Percentiles rank a stretch among this genome's conserved stretches.
These are phyloP conservation scores for Rhabdomys pumilio DNA, from an alignment of 2,797 vertebrate genomes.

Conservation along the genomic window DNA sequence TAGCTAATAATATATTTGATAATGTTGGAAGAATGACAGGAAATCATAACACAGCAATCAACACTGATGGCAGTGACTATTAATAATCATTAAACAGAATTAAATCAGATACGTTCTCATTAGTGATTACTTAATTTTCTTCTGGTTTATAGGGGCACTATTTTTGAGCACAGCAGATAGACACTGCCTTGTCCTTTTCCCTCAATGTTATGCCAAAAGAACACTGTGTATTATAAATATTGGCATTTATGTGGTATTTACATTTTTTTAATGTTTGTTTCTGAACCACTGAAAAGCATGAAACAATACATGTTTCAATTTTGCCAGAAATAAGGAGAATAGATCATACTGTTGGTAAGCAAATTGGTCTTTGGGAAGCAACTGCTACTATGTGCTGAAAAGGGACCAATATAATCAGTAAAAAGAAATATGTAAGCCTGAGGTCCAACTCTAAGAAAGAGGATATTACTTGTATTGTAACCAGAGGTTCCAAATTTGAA, in stretches of 20 bases:
- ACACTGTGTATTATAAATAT: slow-evolving; percentile 49
- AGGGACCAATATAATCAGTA: slow-evolving; percentile 74
- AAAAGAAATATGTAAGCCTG: slow-evolving; percentile 64
- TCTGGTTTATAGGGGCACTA: slow-evolving; percentile 17
- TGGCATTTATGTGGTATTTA: neutral
- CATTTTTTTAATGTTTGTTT: slow-evolving; percentile 5
- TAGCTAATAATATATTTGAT: slow-evolving; percentile 35
- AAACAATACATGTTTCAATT: slow-evolving; percentile 27
- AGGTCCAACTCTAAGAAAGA: slow-evolving; percentile 50
- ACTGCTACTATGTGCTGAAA: slow-evolving; percentile 43
- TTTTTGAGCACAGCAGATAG: slow-evolving; percentile 47
- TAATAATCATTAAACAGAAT: slow-evolving; percentile 32
- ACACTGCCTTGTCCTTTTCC: neutral
- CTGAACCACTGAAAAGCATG: slow-evolving; percentile 46
- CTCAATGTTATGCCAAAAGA: slow-evolving; percentile 5
- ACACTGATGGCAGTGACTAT: slow-evolving; percentile 37
- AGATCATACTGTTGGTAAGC: slow-evolving; percentile 33
- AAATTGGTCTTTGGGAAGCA: slow-evolving; percentile 66
- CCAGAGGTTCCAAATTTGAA: slow-evolving; percentile 55
- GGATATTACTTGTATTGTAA: neutral
- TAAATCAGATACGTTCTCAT: slow-evolving; percentile 35
- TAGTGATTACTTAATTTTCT: slow-evolving; percentile 33
- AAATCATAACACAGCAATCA: slow-evolving; percentile 35
- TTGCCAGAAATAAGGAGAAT: slow-evolving; percentile 55
- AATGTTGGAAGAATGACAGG: neutral